Evolutionary conservation across 2,797 vertebrate species (phyloP).

Genomic region (Delichon dasypus): DNA sequence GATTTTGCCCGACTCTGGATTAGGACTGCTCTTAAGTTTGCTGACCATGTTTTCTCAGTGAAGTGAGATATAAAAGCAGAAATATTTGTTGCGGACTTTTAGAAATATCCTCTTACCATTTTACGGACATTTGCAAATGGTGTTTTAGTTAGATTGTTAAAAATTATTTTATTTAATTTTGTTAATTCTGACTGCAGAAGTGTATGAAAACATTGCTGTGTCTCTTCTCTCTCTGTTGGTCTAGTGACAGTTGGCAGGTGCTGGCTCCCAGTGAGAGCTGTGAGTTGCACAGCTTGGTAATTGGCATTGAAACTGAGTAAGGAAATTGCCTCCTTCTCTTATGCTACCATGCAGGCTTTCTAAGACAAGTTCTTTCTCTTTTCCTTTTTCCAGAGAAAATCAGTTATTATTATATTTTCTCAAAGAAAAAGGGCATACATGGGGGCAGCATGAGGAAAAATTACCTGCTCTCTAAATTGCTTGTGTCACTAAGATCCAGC

Average conservation of each 20-base stretch:
- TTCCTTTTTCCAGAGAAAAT: conserved; percentile 18
- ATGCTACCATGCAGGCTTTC: conserved; percentile 10
- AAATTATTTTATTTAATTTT: not conserved
- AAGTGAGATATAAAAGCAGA: not conserved
- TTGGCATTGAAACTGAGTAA: conserved; percentile 41
- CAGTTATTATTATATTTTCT: not conserved
- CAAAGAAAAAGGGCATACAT: not conserved
- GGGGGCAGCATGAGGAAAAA: not conserved
- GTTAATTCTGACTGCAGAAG: not conserved
- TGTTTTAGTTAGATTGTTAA: not conserved
- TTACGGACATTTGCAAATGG: not conserved
- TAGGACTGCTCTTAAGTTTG: not conserved
- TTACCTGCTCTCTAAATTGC: not conserved
- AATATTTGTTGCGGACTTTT: not conserved
- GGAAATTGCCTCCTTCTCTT: conserved; percentile 37
- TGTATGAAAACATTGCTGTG: not conserved
- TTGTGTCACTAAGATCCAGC: not conserved
- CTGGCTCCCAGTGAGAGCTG: conserved; percentile 11
- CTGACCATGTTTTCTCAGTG: not conserved
- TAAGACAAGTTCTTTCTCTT: conserved; percentile 12
- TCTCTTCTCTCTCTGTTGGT: conserved; percentile 10
- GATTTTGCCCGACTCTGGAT: not conserved
- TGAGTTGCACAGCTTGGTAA: conserved; percentile 44
- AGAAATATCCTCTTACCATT: not conserved
- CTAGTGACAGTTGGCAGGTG: conserved; percentile 55